A percentile compares a stretch with the other conserved stretches of the same genome.
Evolutionary conservation across 2,888 invertebrate species (phyloP).

Genomic region (Cerastis leucographa): DNA sequence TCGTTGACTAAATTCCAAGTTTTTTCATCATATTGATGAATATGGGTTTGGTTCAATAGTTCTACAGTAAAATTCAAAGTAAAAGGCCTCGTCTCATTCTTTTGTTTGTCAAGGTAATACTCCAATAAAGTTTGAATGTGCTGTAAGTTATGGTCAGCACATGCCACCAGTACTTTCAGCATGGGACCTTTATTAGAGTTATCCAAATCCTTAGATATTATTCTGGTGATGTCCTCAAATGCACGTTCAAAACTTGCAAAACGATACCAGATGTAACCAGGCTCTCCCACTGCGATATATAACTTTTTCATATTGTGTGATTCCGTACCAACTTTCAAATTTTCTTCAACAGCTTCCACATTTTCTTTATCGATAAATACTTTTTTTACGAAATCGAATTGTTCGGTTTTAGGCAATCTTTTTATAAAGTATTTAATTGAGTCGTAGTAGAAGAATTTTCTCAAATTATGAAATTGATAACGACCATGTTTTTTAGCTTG

Average conservation of each 20-base stretch:
- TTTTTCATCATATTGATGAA: conserved; percentile 72
- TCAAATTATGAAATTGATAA: conserved; percentile 43
- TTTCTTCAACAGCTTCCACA: conserved; percentile 56
- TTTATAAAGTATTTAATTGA: conserved; percentile 72
- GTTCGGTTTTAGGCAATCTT: conserved; percentile 74
- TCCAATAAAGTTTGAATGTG: conserved; percentile 73
- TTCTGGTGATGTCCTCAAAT: conserved; percentile 70
- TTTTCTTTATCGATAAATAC: conserved; percentile 75
- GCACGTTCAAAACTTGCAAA: conserved; percentile 79
- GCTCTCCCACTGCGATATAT: conserved; percentile 42
- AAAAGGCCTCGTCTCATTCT: conserved; percentile 70
- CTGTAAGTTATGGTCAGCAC: conserved; percentile 69
- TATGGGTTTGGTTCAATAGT: conserved; percentile 68
- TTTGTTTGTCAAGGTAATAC: conserved; percentile 75
- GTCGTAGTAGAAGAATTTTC: conserved; percentile 67
- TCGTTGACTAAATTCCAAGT: conserved; percentile 79
- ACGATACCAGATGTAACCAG: conserved; percentile 76
- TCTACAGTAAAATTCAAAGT: conserved; percentile 73
- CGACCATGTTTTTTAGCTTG: conserved; percentile 59
- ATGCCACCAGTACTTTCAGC: conserved; percentile 73
- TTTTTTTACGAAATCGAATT: conserved; percentile 77
- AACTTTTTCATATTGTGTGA: conserved; percentile 65
- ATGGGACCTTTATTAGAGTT: conserved; percentile 67
- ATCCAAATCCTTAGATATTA: conserved; percentile 60
- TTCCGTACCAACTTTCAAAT: conserved; percentile 61